Evolutionary conservation across 2,888 invertebrate species (phyloP), one percentile per base, ranked within the genome.

Genomic region (Cinara cedri): DNA sequence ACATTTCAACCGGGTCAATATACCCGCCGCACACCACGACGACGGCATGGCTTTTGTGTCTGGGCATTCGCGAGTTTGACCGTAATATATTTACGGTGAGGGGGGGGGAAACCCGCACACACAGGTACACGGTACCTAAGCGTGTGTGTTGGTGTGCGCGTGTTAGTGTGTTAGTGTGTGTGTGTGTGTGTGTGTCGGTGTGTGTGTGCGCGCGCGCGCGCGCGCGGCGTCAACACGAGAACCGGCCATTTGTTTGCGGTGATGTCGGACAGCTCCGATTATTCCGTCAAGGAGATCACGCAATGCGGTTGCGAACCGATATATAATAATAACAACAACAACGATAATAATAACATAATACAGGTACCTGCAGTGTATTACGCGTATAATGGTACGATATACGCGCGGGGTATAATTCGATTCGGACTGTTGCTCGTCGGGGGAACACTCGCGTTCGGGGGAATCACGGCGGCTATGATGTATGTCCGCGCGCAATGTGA

Each of bases 271-370:
- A 70, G 68, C 57, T 70, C 68, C 78, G 78, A 78, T 78, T 78
- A 78, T 78, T 78, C 78, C 78, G 57, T 78, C 78, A 78, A 78
- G 68, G 68, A 78, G 78, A 78, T 78, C 78, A 78, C 78, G 78
- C 78, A 49, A 78, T 70, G 78, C 68, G 78, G 78, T 78, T 49
- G 51, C 46, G 55, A 66, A 55, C 54, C 4, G 75, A 42, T 62
- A 62, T 72, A 54, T 16, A 21, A n/a, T n/a, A n/a, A n/a, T n/a
- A n/a, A n/a, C n/a, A n/a, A n/a, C n/a, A n/a, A n/a, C n/a, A n/a
- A n/a, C n/a, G n/a, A n/a, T n/a, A n/a, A n/a, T n/a, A n/a, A n/a
- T n/a, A n/a, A n/a, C n/a, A n/a, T n/a, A n/a, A n/a, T n/a, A n/a
- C n/a, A n/a, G n/a, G n/a, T n/a, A n/a, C n/a, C n/a, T n/a, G n/a